Evolutionary conservation across 2,113 vertebrate species (phyloP).

Genomic region (Boleophthalmus pectinirostris): DNA sequence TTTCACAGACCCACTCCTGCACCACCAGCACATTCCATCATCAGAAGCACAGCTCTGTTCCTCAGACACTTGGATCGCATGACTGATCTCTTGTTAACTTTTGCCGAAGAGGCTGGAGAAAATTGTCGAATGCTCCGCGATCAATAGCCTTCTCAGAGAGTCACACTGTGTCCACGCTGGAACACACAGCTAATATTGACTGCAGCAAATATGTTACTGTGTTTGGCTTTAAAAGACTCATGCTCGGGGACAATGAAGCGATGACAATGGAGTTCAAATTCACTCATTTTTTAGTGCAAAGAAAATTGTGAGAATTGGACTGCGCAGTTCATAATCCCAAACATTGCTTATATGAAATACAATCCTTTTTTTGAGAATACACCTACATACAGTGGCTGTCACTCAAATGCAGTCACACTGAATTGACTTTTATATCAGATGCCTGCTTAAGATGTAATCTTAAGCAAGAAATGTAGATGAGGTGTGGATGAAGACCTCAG

Average conservation of each 20-base stretch:
- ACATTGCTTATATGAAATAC: neutral
- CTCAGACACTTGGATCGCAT: neutral
- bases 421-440: neutral
- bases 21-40: neutral
- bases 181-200: constrained; percentile 11
- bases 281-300: neutral
- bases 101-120: constrained; percentile 1
- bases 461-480: too few species aligned
- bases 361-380: too few species aligned
- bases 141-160: neutral
- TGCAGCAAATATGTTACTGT: constrained; percentile 13
- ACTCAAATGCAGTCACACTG: neutral
- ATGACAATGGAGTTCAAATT: neutral
- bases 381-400: neutral
- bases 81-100: constrained; percentile 20
- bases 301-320: neutral
- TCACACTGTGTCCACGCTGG: neutral
- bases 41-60: neutral
- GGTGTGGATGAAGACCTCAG: too few species aligned
- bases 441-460: too few species aligned
- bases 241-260: neutral
- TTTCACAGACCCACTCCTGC: neutral
- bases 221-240: neutral
- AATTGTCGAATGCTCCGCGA: constrained; percentile 6
- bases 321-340: neutral